phyloP scores from a whole-genome alignment of 2,113 vertebrate species.

The Emberiza fucata region DNA sequence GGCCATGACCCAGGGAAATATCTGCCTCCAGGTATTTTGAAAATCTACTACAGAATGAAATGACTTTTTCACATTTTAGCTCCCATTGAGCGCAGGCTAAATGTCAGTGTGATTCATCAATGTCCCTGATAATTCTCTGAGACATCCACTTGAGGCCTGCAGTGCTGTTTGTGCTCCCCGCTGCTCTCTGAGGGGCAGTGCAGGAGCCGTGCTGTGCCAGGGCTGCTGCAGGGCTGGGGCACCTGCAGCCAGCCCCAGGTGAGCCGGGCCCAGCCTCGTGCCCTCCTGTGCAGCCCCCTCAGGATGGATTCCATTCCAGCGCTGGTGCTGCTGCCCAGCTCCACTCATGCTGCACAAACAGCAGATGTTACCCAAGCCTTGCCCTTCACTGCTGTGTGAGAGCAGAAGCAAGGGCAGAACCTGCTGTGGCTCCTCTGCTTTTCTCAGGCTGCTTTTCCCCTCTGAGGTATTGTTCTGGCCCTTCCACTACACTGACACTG shows the following conservation, averaged over 20 bases:
- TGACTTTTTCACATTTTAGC: not conserved
- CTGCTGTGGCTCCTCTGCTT: not conserved
- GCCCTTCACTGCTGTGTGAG: not conserved
- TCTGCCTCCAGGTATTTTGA: not conserved
- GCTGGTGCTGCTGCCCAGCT: not conserved
- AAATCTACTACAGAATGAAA: not conserved
- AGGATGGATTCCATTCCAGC: not conserved
- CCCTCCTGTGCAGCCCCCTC: fast-evolving
- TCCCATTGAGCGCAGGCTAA: not conserved
- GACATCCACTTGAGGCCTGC: not conserved
- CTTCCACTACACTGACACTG: not conserved
- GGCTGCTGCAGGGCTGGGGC: not conserved
- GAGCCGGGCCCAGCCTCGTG: not conserved
- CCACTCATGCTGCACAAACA: not conserved
- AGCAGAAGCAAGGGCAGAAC: not conserved
- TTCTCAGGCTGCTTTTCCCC: not conserved
- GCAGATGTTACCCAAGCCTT: not conserved
- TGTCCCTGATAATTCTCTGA: not conserved
- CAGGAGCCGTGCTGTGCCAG: not conserved
- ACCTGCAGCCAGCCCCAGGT: not conserved
- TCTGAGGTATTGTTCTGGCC: not conserved
- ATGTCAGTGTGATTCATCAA: not conserved
- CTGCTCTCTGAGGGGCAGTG: not conserved
- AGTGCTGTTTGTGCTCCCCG: not conserved
- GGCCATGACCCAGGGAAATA: not conserved